These are phyloP conservation scores for Sturnira hondurensis DNA, from an alignment of 2,113 vertebrate genomes.

Conservation along the genomic window DNA sequence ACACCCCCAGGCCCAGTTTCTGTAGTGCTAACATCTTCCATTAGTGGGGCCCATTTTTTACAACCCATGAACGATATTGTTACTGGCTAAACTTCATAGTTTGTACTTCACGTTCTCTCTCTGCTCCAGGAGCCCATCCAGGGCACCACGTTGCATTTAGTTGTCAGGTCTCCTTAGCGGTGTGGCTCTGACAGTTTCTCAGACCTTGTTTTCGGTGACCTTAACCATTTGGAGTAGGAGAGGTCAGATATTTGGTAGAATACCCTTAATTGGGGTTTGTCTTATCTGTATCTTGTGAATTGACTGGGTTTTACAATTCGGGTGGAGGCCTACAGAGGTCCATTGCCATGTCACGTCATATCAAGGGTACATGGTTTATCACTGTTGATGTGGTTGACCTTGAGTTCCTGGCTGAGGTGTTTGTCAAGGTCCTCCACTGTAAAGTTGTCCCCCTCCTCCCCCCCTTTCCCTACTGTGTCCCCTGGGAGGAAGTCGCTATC, in stretches of 20 bases:
- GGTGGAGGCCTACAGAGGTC: background rate
- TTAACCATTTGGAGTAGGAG: background rate
- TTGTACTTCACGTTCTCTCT: background rate
- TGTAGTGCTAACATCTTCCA: fast-evolving
- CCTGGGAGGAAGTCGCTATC: background rate
- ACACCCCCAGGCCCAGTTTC: fast-evolving
- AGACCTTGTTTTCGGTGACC: background rate
- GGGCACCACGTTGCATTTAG: fast-evolving
- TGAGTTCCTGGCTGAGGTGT: background rate
- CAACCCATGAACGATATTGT: background rate
- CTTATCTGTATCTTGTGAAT: background rate
- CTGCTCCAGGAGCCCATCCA: background rate
- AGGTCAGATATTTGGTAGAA: background rate
- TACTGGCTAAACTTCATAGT: background rate
- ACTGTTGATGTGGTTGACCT: background rate
- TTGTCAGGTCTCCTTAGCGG: background rate
- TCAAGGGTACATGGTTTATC: background rate
- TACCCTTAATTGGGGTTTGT: background rate
- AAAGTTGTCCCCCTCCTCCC: fast-evolving
- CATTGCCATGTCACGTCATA: fast-evolving
- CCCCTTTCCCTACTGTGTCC: fast-evolving
- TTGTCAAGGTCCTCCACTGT: background rate
- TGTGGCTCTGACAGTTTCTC: background rate
- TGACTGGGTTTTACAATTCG: background rate
- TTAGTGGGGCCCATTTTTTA: fast-evolving